Evolutionary conservation across 1,140 invertebrate species (phyloP).

Genomic region (Radopholus similis): DNA sequence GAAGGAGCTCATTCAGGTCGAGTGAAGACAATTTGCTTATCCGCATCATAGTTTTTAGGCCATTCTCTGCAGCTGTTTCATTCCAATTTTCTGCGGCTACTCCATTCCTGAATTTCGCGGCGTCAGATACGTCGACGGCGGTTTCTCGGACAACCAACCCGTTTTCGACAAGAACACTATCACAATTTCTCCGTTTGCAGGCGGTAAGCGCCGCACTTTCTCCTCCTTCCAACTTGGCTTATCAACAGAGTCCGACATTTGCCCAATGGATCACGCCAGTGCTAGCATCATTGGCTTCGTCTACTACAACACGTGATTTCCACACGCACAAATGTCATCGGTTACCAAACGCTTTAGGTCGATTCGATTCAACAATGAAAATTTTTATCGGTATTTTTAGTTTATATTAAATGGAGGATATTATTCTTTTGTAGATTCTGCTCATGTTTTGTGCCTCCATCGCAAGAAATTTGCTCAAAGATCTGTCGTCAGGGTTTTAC

Average conservation of each 20-base stretch:
- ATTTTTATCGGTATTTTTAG: constrained; percentile 72
- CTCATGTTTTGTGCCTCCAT: constrained; percentile 85
- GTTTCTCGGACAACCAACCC: constrained; percentile 90
- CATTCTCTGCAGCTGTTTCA: constrained; percentile 84
- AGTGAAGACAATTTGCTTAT: background rate
- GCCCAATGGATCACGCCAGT: constrained; percentile 75
- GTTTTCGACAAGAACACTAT: constrained; percentile 81
- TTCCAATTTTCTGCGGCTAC: constrained; percentile 91
- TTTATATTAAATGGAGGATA: background rate
- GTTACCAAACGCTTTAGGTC: constrained; percentile 62
- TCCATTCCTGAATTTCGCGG: constrained; percentile 83
- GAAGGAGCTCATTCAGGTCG: constrained; percentile 82
- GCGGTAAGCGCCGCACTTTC: constrained; percentile 71
- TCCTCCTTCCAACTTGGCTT: background rate
- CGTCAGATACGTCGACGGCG: constrained; percentile 89
- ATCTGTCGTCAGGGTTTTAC: constrained; percentile 97
- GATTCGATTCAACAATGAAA: constrained; percentile 77
- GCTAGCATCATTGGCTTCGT: constrained; percentile 67
- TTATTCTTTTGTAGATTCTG: constrained; percentile 6
- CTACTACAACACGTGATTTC: constrained; percentile 74
- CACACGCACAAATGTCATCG: background rate
- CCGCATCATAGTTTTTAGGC: too few species aligned
- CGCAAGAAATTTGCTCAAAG: constrained; percentile 80
- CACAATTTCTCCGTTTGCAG: constrained; percentile 92
- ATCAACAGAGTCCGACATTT: constrained; percentile 85